Percentiles rank a stretch among this genome's conserved stretches.
Evolutionary conservation across 2,113 vertebrate genomes (phyloP).

Genomic region (Helogale parvula): DNA sequence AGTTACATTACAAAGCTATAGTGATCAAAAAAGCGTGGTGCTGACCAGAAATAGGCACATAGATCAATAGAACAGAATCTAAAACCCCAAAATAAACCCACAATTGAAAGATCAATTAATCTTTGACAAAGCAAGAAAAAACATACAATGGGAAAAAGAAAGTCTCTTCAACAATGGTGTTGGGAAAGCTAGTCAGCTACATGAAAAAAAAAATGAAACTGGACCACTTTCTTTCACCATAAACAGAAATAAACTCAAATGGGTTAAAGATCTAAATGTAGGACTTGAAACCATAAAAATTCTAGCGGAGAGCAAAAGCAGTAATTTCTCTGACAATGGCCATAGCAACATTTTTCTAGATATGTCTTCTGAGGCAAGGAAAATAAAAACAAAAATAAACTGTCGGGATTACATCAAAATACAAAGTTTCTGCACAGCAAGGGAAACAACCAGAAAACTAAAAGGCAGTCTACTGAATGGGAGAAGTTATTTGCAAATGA

Average conservation of each 20-base stretch:
- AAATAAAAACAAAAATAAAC: not conserved
- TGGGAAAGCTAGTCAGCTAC: not conserved
- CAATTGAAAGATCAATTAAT: not conserved
- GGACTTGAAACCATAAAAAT: no score
- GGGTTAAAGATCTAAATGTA: no score
- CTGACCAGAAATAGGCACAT: not conserved
- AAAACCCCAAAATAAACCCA: not conserved
- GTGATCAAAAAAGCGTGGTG: not conserved
- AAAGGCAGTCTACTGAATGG: not conserved
- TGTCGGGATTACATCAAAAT: not conserved
- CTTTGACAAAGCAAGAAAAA: not conserved
- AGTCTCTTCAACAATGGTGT: not conserved
- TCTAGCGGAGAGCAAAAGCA: not conserved
- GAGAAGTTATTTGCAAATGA: not conserved
- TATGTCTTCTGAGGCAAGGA: no score
- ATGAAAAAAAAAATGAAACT: not conserved
- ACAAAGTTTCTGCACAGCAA: not conserved
- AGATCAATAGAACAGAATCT: not conserved
- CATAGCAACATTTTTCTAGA: no score
- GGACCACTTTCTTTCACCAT: not conserved
- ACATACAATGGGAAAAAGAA: not conserved
- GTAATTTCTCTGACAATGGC: not conserved
- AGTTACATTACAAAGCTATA: no score
- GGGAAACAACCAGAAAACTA: not conserved
- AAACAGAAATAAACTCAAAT: no score